Evolutionary conservation across 2,888 invertebrate species (phyloP).

Genomic region (Atethmia centrago): DNA sequence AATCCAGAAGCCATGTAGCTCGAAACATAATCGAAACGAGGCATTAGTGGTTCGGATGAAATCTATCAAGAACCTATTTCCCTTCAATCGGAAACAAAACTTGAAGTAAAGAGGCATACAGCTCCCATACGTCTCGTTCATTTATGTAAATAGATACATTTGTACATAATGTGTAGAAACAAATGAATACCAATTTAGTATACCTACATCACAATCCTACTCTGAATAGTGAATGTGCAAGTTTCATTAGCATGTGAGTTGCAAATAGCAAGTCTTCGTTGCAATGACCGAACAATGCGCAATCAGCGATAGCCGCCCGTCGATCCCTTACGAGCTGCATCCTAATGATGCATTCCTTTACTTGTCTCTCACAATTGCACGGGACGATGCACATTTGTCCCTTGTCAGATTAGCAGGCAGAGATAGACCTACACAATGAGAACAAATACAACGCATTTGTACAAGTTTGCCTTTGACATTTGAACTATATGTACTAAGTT

Average conservation of each 20-base stretch:
- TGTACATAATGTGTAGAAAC: background rate
- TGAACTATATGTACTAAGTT: conserved; percentile 47
- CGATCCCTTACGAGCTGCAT: conserved; percentile 36
- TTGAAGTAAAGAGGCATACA: conserved; percentile 9
- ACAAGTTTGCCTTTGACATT: conserved; percentile 47
- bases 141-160: background rate
- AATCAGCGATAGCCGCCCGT: conserved; percentile 48
- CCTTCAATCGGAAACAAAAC: conserved; percentile 4
- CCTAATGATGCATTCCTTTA: conserved; percentile 34
- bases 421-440: conserved; percentile 28
- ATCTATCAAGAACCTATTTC: conserved; percentile 22
- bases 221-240: conserved; percentile 44
- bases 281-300: conserved; percentile 52
- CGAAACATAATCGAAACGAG: background rate
- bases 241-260: conserved; percentile 57
- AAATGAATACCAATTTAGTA: conserved; percentile 15
- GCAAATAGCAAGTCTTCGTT: conserved; percentile 45
- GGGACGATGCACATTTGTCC: conserved; percentile 34
- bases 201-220: conserved; percentile 18
- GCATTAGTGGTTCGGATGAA: conserved; percentile 3
- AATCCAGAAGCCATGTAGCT: no score
- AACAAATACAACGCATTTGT: conserved; percentile 39
- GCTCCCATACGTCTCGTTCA: background rate
- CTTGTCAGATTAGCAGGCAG: conserved; percentile 32
- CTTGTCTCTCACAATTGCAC: conserved; percentile 14